These are phyloP conservation scores for Aldabrachelys gigantea DNA, from an alignment of 2,113 vertebrate genomes.

Conservation along the genomic window DNA sequence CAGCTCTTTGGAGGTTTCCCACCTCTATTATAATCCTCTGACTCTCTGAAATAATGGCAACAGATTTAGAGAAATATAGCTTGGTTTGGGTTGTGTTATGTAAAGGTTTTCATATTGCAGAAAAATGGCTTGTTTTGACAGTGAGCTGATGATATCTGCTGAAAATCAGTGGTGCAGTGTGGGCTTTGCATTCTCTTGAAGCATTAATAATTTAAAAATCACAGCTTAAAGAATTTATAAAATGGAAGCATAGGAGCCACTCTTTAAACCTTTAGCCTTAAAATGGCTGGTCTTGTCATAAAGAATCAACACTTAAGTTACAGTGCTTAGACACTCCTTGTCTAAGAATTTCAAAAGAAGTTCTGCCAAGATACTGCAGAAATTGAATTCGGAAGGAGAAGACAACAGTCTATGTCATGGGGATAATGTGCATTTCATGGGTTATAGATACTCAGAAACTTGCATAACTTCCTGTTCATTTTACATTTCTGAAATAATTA, in stretches of 20 bases:
- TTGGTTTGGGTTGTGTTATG: neutral
- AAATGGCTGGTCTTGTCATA: neutral
- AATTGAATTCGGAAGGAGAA: neutral
- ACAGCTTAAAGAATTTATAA: neutral
- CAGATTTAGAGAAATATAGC: fast-evolving
- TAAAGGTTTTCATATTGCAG: neutral
- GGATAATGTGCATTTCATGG: fast-evolving
- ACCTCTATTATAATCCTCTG: fast-evolving
- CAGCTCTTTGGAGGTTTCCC: too few species aligned
- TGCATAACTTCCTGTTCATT: fast-evolving
- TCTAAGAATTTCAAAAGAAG: neutral
- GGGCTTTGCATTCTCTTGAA: neutral
- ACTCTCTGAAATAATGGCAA: neutral
- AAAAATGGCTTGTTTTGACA: fast-evolving
- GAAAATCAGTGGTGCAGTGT: neutral
- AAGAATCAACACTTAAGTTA: neutral
- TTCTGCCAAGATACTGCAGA: fast-evolving
- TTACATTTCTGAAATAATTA: neutral
- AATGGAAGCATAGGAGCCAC: neutral
- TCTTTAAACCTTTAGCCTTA: fast-evolving
- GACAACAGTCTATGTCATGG: fast-evolving
- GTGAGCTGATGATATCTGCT: neutral
- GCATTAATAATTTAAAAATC: neutral
- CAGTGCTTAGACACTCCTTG: neutral
- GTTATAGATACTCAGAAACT: neutral